These are phyloP conservation scores for Melitaea cinxia DNA, from an alignment of 1,140 invertebrate species.

Conservation along the genomic window DNA sequence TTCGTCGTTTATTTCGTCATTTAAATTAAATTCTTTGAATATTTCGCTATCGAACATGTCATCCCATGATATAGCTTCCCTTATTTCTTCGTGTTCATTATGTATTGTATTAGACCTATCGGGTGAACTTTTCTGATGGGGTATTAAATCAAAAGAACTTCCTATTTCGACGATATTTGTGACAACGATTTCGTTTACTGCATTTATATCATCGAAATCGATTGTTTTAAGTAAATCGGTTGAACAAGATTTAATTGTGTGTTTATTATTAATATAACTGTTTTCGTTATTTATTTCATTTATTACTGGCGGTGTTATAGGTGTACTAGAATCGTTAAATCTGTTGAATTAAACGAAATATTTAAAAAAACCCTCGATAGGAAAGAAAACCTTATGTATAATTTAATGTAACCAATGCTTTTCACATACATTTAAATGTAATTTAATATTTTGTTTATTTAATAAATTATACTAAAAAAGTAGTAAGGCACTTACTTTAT, in stretches of 20 bases:
- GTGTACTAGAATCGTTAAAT: conserved; percentile 7
- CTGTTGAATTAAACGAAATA: background rate
- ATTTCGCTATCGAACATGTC: conserved; percentile 60
- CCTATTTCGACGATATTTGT: background rate
- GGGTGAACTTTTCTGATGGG: background rate
- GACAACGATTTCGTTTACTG: background rate
- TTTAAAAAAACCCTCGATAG: too few species aligned
- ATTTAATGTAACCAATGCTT: too few species aligned
- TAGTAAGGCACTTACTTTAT: conserved; percentile 22
- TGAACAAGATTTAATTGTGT: conserved; percentile 3
- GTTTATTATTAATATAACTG: background rate
- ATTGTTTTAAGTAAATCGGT: conserved; percentile 10
- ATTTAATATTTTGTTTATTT: too few species aligned
- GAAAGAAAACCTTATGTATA: too few species aligned
- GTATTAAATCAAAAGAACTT: background rate
- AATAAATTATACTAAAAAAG: too few species aligned
- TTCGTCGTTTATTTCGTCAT: background rate
- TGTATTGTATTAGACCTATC: background rate
- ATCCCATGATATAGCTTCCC: conserved; percentile 43
- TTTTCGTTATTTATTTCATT: background rate
- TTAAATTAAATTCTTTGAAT: conserved; percentile 26
- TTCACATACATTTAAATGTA: too few species aligned
- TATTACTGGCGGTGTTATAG: background rate
- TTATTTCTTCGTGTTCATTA: background rate
- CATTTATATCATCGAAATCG: background rate